phyloP scores from a whole-genome alignment of 2,888 invertebrate species.

The Hypomecis atomaria region DNA sequence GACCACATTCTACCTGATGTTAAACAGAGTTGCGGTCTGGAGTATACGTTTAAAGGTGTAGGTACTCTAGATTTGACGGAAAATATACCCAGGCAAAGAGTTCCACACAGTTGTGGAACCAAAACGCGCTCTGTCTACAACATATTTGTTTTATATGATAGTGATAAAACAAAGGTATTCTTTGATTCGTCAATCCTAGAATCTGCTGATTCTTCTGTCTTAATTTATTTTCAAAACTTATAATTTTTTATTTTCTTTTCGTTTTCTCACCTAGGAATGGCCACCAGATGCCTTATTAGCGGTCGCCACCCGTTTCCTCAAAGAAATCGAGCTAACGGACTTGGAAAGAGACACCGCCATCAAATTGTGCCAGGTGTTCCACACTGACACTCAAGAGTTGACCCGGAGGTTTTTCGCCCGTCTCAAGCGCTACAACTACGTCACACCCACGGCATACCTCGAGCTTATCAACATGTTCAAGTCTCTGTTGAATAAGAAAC shows the following conservation, averaged over 20 bases:
- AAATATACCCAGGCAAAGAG: too few relatives aligned
- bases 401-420: constrained; percentile 86
- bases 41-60: too few relatives aligned
- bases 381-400: constrained; percentile 91
- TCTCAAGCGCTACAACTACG: constrained; percentile 92
- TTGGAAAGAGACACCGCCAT: constrained; percentile 91
- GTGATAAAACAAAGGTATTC: too few relatives aligned
- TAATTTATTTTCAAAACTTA: background rate
- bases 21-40: too few relatives aligned
- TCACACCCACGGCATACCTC: constrained; percentile 96
- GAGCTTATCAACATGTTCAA: constrained; percentile 97
- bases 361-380: constrained; percentile 95
- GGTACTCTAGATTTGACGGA: too few relatives aligned
- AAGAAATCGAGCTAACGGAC: constrained; percentile 90
- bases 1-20: too few relatives aligned
- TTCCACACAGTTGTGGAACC: too few relatives aligned
- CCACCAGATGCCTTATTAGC: constrained; percentile 96
- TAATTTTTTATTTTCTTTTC: background rate
- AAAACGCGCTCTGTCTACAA: too few relatives aligned
- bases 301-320: constrained; percentile 93
- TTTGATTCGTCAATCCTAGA: too few relatives aligned
- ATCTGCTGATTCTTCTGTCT: too few relatives aligned
- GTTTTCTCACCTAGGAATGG: constrained; percentile 87
- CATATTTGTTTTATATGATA: too few relatives aligned
- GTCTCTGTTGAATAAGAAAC: constrained; percentile 88